A percentile compares a stretch with the other conserved stretches of the same genome.
Evolutionary conservation across 2,888 invertebrate species (phyloP).

Genomic region (Gastracanthus pulcherrimus): DNA sequence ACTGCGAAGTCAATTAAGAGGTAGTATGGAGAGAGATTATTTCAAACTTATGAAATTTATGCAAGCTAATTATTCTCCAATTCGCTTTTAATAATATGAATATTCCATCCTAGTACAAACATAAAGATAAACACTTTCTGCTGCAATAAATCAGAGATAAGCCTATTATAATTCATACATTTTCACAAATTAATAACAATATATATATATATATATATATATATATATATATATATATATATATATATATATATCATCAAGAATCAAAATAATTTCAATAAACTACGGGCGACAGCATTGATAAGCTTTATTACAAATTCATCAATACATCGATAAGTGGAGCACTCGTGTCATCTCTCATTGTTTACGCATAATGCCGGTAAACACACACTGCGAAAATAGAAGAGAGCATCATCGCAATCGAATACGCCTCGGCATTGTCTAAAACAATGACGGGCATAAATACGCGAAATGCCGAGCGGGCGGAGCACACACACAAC

Average conservation of each 20-base stretch:
- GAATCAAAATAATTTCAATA: no score
- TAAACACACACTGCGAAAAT: no score
- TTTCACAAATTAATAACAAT: no score
- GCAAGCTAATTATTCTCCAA: not conserved
- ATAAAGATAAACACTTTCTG: no score
- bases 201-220: not conserved
- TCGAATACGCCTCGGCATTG: not conserved
- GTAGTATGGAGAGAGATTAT: not conserved
- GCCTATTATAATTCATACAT: no score
- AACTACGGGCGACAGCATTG: no score
- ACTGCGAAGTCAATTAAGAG: conserved; percentile 1
- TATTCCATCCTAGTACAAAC: not conserved
- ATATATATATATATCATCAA: not conserved
- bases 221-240: not conserved
- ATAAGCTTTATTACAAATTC: no score
- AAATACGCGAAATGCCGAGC: not conserved
- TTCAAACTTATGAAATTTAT: not conserved
- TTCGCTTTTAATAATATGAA: not conserved
- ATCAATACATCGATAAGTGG: conserved; percentile 1
- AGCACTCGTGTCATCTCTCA: no score
- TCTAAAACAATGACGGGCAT: not conserved
- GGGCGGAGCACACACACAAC: no score
- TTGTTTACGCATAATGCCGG: no score
- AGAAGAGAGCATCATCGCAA: no score
- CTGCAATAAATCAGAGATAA: no score